Evolutionary conservation across 1,140 invertebrate species (phyloP), one percentile per base, ranked within the genome.

Genomic region (Melanaphis sacchari): DNA sequence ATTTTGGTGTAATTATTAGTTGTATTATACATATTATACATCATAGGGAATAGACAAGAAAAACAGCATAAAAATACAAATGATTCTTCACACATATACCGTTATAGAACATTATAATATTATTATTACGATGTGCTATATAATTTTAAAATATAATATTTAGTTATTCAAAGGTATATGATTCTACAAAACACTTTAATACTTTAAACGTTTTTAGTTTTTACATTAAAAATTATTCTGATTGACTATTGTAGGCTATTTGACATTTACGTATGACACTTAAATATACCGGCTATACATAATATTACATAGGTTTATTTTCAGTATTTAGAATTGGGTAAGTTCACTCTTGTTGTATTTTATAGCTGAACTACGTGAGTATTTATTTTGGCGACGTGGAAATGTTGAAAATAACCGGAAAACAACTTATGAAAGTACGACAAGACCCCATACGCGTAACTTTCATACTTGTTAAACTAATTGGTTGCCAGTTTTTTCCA

Each of bases 381-480:
- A 87, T 49, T 87, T 87, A 46, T 87, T 87, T 46, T 87, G 43
- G 85, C 85, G 22, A 49, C 85, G 85, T 31, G 31, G 46, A 31
- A n/a, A 43, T 87, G 46, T 87, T 18, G 18, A 31, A 84, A 84
- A 84, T 84, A 40, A 84, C 38, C 41, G 40, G 84, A 87, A 46
- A 87, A 49, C 18, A 87, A 43, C 41, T 87, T 87, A 87, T 87
- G 84, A 87, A 87, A n/a, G 46, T 85, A 85, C 24, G 1, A n/a
- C 3, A 6, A n/a, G 26, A 2, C 26, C 22, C 31, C 24, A 18
- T 87, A 36, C 31, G 85, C 31, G 85, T 46, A 46, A 46, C 41
- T 87, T 87, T 49, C 43, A 31, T 46, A 46, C 41, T 87, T 46
- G 85, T 87, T 43, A 43, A 46, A n/a, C 31, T 87, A 43, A 87